A percentile compares a stretch with the other conserved stretches of the same genome.
phyloP scores from a whole-genome alignment of 1,140 invertebrate genomes.

The Drosophila sp. region DNA sequence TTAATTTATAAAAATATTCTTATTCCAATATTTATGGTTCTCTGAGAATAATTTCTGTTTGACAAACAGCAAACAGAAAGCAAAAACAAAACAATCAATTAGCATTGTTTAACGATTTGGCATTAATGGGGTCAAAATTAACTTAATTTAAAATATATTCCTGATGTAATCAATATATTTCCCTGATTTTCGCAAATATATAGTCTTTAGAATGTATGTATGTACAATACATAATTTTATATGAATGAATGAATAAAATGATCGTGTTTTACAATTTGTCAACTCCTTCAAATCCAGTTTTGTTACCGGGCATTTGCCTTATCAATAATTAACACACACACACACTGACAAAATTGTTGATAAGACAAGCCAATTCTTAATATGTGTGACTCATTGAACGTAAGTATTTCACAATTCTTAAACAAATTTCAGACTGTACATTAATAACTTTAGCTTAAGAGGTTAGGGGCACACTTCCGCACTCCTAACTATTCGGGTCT shows the following conservation, averaged over 20 bases:
- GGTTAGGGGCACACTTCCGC: neutral
- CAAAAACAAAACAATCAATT: neutral
- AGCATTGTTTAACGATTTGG: neutral
- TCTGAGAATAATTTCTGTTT: too few species aligned
- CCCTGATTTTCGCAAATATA: too few species aligned
- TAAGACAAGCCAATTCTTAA: neutral
- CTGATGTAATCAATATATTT: too few species aligned
- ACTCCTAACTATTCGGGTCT: neutral
- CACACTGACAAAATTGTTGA: neutral
- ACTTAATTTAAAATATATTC: too few species aligned
- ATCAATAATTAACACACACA: conserved; percentile 5
- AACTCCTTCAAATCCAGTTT: neutral
- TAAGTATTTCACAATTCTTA: neutral
- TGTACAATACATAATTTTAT: too few species aligned
- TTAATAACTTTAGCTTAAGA: neutral
- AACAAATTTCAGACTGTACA: neutral
- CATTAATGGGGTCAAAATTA: too few species aligned
- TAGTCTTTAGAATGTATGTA: too few species aligned
- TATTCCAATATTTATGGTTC: too few species aligned
- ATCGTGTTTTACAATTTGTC: too few species aligned
- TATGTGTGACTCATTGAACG: neutral
- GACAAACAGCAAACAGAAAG: neutral
- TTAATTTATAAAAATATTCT: too few species aligned
- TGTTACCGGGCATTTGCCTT: neutral
- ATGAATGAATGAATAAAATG: too few species aligned